A percentile compares a stretch with the other conserved stretches of the same genome.
These are phyloP conservation scores for Orestias chungarensis DNA, from an alignment of 2,797 vertebrate genomes.

Conservation along the genomic window DNA sequence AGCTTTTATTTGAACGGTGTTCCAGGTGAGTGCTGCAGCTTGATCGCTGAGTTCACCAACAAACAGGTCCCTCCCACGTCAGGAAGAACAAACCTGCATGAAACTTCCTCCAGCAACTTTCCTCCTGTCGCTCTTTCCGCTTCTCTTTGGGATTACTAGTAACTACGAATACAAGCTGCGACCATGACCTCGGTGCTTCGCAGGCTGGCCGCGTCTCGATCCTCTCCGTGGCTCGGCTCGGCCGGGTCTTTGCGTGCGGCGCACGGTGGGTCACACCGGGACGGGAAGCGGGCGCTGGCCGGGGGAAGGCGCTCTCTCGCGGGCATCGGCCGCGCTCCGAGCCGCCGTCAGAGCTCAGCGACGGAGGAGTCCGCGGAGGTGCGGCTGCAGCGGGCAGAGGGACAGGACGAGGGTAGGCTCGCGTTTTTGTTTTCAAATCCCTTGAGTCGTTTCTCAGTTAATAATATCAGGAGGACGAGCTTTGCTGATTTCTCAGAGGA, in stretches of 20 bases:
- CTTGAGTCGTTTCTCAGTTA: background rate
- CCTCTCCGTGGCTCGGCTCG: background rate
- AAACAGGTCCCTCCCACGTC: constrained; percentile 42
- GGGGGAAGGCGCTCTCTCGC: background rate
- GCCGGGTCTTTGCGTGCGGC: background rate
- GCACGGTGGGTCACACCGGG: background rate
- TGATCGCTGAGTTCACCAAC: background rate
- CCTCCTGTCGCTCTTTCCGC: background rate
- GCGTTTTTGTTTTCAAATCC: too few species aligned
- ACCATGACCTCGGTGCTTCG: constrained; percentile 46
- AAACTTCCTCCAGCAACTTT: constrained; percentile 34
- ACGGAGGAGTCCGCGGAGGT: constrained; percentile 59
- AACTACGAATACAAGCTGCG: background rate
- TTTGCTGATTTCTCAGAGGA: background rate
- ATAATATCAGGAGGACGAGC: background rate
- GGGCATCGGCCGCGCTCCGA: background rate
- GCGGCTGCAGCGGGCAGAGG: constrained; percentile 67
- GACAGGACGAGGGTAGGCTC: constrained; percentile 72
- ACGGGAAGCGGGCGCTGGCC: constrained; percentile 7
- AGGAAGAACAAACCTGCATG: constrained; percentile 29
- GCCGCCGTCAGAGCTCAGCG: constrained; percentile 49
- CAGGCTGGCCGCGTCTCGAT: constrained; percentile 17
- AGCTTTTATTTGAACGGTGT: too few species aligned
- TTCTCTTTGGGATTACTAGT: background rate
- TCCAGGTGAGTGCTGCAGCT: background rate